A percentile compares a stretch with the other conserved stretches of the same genome.
These are phyloP conservation scores for Herpetotheres cachinnans DNA, from an alignment of 2,113 vertebrate species.

Conservation along the genomic window DNA sequence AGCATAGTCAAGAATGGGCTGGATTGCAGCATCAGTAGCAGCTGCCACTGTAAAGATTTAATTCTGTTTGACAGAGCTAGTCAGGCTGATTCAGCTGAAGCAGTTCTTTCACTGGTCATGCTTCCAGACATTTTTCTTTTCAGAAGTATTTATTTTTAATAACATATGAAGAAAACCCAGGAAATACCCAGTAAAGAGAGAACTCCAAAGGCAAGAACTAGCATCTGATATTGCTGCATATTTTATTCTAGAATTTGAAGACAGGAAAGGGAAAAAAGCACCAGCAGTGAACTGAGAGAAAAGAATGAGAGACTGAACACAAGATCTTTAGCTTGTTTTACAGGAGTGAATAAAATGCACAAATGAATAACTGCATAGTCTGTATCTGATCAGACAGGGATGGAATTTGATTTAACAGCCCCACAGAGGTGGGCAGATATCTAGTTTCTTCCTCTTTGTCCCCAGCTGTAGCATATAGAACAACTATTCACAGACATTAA, in stretches of 20 bases:
- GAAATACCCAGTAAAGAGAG: background rate
- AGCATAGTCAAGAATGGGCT: background rate
- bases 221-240: background rate
- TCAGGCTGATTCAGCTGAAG: fast-evolving
- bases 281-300: background rate
- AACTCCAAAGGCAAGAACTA: background rate
- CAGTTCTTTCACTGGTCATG: background rate
- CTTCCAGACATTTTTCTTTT: background rate
- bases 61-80: background rate
- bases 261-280: background rate
- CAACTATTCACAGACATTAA: fast-evolving
- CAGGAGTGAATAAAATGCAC: background rate
- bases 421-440: background rate
- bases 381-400: background rate
- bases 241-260: background rate
- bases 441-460: background rate
- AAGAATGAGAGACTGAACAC: background rate
- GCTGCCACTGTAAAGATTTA: background rate
- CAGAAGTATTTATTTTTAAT: background rate
- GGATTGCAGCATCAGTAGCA: background rate
- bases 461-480: background rate
- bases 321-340: background rate
- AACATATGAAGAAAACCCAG: background rate
- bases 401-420: background rate
- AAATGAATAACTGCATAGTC: background rate